phyloP scores from a whole-genome alignment of 2,797 vertebrate species.

The Ataeniobius toweri region DNA sequence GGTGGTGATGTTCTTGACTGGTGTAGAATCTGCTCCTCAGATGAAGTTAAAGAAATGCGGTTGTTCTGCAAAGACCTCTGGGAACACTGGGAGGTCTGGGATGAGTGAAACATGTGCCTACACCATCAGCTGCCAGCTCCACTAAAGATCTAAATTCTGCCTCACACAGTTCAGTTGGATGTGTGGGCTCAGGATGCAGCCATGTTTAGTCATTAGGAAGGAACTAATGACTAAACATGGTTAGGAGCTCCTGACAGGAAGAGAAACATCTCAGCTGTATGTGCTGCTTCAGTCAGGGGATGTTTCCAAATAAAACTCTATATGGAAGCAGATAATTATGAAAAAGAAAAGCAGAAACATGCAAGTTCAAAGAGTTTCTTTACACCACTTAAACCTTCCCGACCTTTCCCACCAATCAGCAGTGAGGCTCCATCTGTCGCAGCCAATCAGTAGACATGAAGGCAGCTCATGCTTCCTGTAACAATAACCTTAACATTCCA shows the following conservation, averaged over 20 bases:
- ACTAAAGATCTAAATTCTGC: no score
- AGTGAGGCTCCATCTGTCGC: conserved; percentile 17
- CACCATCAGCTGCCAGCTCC: no score
- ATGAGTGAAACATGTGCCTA: no score
- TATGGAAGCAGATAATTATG: conserved; percentile 1
- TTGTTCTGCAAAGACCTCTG: not conserved
- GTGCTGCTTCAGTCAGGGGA: conserved; percentile 14
- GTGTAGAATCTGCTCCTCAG: not conserved
- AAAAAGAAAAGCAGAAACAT: conserved; percentile 23
- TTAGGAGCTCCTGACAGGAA: conserved; percentile 43
- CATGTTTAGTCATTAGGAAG: conserved; percentile 74
- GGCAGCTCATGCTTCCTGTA: conserved; percentile 67
- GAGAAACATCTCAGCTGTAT: conserved; percentile 53
- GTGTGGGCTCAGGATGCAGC: conserved; percentile 26
- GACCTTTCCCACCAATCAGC: conserved; percentile 48
- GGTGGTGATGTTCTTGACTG: no score
- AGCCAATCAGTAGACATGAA: conserved; percentile 58
- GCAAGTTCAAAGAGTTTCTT: conserved; percentile 18
- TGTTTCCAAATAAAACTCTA: not conserved
- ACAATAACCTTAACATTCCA: conserved; percentile 72
- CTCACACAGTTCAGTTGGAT: no score
- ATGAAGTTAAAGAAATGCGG: not conserved
- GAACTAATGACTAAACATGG: no score
- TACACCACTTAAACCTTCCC: conserved; percentile 19
- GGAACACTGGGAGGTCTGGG: no score